Base-by-base conservation (phyloP, 2,797 vertebrate species). In the Gorsachius magnificus region DNA sequence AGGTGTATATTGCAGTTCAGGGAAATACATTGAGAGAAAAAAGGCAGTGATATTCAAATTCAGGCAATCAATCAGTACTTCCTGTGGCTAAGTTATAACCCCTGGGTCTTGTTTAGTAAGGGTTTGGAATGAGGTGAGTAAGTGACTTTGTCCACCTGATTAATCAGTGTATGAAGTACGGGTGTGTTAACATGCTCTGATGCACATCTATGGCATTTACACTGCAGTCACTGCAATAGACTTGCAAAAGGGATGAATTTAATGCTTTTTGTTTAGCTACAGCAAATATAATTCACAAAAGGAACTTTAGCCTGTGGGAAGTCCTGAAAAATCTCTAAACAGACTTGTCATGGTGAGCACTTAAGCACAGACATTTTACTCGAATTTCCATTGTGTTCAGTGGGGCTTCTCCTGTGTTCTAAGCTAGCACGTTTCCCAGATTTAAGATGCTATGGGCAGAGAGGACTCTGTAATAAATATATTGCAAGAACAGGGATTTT, bases 121-220 rank as follows among this genome's bases (percentile, higher is more conserved):
- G 84, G 86, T 89, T 93, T 97, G 90, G 86, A 95, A 66, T 56
- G 43, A 93, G 78, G 70, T 74, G 63, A 92, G 71, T 87, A 80
- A 72, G 61, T 87, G 57, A 60, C 43, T 84, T 38, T 76, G 65
- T 28, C 51, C 56, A 43, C 22, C 29, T 71, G 46, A 83, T 81
- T 93, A 76, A 68, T 87, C 48, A 50, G 7, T n/a, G n/a, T 69
- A n/a, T 74, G 65, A 57, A 70, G 25, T 45, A 29, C 0, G 1
- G 65, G 53, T 46, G 15, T 80, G 84, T 74, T 74, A 61, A 87
- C 13, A 21, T 33, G 28, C 43, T 70, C 41, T 60, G 51, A 6
- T 66, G 64, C 10, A 46, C 19, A n/a, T 82, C 63, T 77, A 10
- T 33, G 26, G 31, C 29, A 33, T 72, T 89, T 87, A n/a, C 31